A percentile compares a stretch with the other conserved stretches of the same genome.
These are phyloP conservation scores for Papilio machaon DNA, from an alignment of 1,140 invertebrate genomes.

Conservation along the genomic window DNA sequence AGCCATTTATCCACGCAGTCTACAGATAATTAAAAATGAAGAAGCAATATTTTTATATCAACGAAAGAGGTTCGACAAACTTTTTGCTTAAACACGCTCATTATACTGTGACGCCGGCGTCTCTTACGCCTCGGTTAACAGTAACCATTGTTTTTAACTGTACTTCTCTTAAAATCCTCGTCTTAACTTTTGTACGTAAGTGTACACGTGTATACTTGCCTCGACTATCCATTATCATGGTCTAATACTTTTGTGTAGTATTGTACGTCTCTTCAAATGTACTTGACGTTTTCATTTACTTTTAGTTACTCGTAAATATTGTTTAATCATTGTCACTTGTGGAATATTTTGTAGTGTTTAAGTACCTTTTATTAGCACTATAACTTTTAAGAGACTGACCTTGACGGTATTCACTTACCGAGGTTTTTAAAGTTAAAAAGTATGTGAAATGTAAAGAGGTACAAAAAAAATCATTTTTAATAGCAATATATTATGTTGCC, in stretches of 20 bases:
- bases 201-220: conserved; percentile 1
- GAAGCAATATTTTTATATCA: conserved; percentile 25
- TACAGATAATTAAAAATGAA: conserved; percentile 20
- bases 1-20: conserved; percentile 38
- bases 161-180: conserved; percentile 38
- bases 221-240: neutral
- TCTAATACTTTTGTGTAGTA: neutral
- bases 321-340: too few relatives aligned
- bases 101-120: conserved; percentile 31
- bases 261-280: neutral
- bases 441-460: too few relatives aligned
- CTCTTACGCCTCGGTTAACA: conserved; percentile 40
- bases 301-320: too few relatives aligned
- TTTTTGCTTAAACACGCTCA: conserved; percentile 38
- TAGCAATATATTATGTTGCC: too few relatives aligned
- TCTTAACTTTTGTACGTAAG: conserved; percentile 7
- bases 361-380: too few relatives aligned
- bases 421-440: neutral
- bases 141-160: conserved; percentile 44
- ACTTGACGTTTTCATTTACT: neutral
- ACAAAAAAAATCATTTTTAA: too few relatives aligned
- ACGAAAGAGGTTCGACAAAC: conserved; percentile 40
- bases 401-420: too few relatives aligned
- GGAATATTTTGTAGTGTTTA: too few relatives aligned
- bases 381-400: too few relatives aligned